Evolutionary conservation across 2,797 vertebrate genomes (phyloP).

Genomic region (Apodemus agrarius): DNA sequence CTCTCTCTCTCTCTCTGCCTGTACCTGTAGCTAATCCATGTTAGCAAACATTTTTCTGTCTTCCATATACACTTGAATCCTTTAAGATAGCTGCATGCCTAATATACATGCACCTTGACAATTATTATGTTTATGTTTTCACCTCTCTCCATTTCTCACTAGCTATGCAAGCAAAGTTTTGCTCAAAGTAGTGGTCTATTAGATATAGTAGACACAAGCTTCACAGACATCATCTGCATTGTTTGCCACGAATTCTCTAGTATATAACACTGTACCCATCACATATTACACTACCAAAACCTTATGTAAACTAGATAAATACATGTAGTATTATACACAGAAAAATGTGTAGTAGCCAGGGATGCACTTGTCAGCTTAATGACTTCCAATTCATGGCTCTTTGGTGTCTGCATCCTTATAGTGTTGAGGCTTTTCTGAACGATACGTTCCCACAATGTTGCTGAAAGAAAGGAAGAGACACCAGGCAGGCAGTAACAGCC

Average conservation of each 20-base stretch:
- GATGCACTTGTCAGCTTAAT: background rate
- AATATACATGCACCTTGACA: background rate
- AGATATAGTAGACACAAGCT: background rate
- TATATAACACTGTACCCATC: background rate
- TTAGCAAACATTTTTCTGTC: background rate
- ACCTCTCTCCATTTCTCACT: background rate
- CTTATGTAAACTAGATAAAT: constrained; percentile 14
- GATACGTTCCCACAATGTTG: background rate
- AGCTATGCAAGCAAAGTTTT: background rate
- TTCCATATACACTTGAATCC: background rate
- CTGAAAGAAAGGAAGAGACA: constrained; percentile 13
- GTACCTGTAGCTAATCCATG: background rate
- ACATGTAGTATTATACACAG: background rate
- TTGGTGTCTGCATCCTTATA: background rate
- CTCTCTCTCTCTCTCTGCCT: background rate
- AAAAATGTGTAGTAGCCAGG: background rate
- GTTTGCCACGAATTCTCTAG: background rate
- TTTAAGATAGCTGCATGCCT: background rate
- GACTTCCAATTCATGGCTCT: background rate
- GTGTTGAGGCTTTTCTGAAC: background rate
- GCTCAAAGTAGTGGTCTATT: background rate
- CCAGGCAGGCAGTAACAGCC: background rate
- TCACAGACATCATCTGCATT: background rate
- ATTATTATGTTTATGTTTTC: background rate
- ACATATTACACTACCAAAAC: background rate